Evolutionary conservation across 2,113 vertebrate species (phyloP).

Genomic region (Pelvicachromis taeniatus): DNA sequence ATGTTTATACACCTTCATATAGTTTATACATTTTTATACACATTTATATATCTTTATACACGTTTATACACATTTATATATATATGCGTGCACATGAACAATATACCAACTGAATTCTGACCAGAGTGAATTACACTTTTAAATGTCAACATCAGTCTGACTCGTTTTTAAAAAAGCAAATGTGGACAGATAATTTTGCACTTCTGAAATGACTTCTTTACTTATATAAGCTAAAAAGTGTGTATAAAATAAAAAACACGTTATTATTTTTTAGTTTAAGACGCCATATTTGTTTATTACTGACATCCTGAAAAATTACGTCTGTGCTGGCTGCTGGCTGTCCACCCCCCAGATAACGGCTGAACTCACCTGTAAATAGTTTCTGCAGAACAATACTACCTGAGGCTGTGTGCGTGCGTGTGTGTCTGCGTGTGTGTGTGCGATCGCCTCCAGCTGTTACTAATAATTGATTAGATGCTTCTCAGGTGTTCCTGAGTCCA

Average conservation of each 20-base stretch:
- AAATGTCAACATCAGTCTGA: too few species aligned
- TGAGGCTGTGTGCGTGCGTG: background rate
- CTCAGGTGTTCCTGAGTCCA: background rate
- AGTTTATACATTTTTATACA: too few species aligned
- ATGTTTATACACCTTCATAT: too few species aligned
- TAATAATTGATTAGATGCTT: background rate
- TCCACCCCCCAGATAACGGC: background rate
- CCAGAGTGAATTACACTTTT: too few species aligned
- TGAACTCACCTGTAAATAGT: background rate
- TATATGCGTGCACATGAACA: accelerated
- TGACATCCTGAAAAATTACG: too few species aligned
- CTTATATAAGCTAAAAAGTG: background rate
- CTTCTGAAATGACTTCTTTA: too few species aligned
- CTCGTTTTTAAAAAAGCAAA: too few species aligned
- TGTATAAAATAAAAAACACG: background rate
- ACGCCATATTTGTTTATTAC: accelerated
- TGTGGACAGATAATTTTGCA: too few species aligned
- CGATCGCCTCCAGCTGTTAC: background rate
- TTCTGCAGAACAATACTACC: background rate
- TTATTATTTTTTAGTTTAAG: background rate
- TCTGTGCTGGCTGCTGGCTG: background rate
- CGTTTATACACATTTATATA: too few species aligned
- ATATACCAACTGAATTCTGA: background rate
- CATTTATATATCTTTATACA: too few species aligned
- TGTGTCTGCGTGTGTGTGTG: background rate